Conservation (phyloP, 2,113 vertebrate genomes). For the Brachyistius frenatus region DNA sequence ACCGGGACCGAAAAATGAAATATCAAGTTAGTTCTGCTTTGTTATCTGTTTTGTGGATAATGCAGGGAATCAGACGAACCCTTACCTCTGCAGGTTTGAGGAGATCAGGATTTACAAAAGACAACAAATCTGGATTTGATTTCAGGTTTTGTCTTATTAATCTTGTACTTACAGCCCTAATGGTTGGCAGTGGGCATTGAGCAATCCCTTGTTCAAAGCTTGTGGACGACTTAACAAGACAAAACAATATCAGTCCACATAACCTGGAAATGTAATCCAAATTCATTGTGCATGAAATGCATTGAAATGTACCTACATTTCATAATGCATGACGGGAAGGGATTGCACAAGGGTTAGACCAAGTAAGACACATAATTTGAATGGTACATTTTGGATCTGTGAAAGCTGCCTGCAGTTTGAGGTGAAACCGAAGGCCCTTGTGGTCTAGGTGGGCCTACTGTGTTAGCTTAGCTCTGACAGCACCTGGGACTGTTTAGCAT, state of each 20-base stretch:
- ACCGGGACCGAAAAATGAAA: slow-evolving; percentile 17
- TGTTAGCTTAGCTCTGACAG: slow-evolving; percentile 60
- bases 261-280: slow-evolving; percentile 16
- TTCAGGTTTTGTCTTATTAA: slow-evolving; percentile 54
- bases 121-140: slow-evolving; percentile 51
- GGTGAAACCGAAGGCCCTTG: slow-evolving; percentile 54
- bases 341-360: slow-evolving; percentile 31
- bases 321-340: slow-evolving; percentile 22
- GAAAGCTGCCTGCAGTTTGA: slow-evolving; percentile 52
- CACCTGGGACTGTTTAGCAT: slow-evolving; percentile 80
- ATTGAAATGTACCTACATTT: slow-evolving; percentile 32
- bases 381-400: slow-evolving; percentile 31
- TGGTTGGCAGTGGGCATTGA: slow-evolving; percentile 47
- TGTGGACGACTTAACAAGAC: slow-evolving; percentile 59
- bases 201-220: slow-evolving; percentile 69
- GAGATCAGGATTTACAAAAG: slow-evolving; percentile 53
- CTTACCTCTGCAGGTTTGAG: slow-evolving; percentile 26
- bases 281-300: slow-evolving; percentile 12
- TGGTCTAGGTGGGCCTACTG: slow-evolving; percentile 68
- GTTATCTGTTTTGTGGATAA: too few relatives aligned
- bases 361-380: slow-evolving; percentile 42
- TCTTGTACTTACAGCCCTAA: slow-evolving; percentile 58
- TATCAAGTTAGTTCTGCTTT: slow-evolving; percentile 6
- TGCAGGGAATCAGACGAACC: not conserved
- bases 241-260: slow-evolving; percentile 52